These are phyloP conservation scores for Netelia fuscicornis DNA, from an alignment of 2,888 invertebrate species.

Conservation along the genomic window DNA sequence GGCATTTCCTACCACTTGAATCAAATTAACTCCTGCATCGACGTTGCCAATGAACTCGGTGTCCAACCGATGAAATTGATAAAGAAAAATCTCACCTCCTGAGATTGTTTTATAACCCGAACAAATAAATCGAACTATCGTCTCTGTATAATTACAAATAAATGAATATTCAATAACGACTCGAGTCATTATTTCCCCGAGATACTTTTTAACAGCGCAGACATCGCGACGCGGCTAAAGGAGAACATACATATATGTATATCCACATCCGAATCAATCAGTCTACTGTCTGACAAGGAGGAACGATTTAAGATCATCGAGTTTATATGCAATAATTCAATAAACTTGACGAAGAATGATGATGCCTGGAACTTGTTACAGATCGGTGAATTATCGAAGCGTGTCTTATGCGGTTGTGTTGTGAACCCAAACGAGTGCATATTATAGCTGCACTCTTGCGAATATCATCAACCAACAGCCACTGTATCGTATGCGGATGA, in stretches of 20 bases:
- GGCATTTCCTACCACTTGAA: slow-evolving; percentile 92
- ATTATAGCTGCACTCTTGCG: not conserved
- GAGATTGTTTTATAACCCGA: not conserved
- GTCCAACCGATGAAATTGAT: slow-evolving; percentile 85
- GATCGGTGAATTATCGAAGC: slow-evolving; percentile 61
- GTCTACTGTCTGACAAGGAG: not conserved
- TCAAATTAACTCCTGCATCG: slow-evolving; percentile 89
- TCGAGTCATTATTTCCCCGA: not conserved
- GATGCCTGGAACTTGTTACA: slow-evolving; percentile 41
- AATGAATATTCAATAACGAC: not conserved
- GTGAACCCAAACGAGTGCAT: slow-evolving; percentile 32
- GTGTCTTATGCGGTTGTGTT: slow-evolving; percentile 39
- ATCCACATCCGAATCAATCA: not conserved
- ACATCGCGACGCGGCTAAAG: not conserved
- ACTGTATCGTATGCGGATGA: slow-evolving; percentile 32
- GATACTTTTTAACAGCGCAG: not conserved
- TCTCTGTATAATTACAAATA: not conserved
- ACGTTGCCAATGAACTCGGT: slow-evolving; percentile 87
- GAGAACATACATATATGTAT: not conserved
- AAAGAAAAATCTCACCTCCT: slow-evolving; percentile 47
- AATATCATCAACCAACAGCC: not conserved
- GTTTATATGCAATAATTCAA: slow-evolving; percentile 75
- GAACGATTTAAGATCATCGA: slow-evolving; percentile 10
- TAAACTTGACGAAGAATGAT: slow-evolving; percentile 67
- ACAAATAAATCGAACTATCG: not conserved